phyloP scores from a whole-genome alignment of 2,113 vertebrate species.

The Trochalopteron elliotii region DNA sequence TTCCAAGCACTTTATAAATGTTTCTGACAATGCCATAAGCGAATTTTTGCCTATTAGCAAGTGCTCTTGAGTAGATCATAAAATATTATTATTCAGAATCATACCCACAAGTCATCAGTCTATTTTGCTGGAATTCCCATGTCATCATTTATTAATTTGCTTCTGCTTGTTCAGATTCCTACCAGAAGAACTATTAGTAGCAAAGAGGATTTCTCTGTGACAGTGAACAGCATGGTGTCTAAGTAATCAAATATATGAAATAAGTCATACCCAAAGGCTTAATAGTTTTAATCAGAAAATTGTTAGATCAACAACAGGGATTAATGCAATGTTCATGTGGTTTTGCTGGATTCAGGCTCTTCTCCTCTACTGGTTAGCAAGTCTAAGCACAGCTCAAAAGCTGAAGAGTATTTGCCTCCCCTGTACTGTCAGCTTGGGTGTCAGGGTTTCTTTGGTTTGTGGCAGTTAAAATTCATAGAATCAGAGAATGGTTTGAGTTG shows the following conservation, averaged over 20 bases:
- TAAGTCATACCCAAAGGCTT: not conserved
- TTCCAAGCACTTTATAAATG: not conserved
- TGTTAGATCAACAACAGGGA: not conserved
- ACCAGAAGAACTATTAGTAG: conserved; percentile 16
- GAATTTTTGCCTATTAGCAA: not conserved
- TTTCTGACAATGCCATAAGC: not conserved
- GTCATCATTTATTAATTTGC: conserved; percentile 42
- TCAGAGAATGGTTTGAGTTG: not conserved
- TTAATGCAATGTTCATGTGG: not conserved
- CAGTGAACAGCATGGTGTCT: not conserved
- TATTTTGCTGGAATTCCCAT: conserved; percentile 34
- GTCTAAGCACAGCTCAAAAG: not conserved
- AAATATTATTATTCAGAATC: conserved; percentile 35
- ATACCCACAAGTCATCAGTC: conserved; percentile 9
- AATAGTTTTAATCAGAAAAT: conserved; percentile 24
- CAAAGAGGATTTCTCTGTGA: conserved; percentile 1
- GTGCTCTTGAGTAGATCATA: not conserved
- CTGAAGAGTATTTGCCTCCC: not conserved
- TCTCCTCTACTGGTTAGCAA: not conserved
- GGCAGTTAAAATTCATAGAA: not conserved
- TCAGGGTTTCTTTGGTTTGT: not conserved
- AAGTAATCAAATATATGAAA: not conserved
- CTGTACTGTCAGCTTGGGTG: not conserved
- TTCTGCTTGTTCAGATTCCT: conserved; percentile 13
- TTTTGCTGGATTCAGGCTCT: not conserved